A percentile compares a stretch with the other conserved stretches of the same genome.
phyloP scores from a whole-genome alignment of 1,140 invertebrate species.

The Coptotermes formosanus region DNA sequence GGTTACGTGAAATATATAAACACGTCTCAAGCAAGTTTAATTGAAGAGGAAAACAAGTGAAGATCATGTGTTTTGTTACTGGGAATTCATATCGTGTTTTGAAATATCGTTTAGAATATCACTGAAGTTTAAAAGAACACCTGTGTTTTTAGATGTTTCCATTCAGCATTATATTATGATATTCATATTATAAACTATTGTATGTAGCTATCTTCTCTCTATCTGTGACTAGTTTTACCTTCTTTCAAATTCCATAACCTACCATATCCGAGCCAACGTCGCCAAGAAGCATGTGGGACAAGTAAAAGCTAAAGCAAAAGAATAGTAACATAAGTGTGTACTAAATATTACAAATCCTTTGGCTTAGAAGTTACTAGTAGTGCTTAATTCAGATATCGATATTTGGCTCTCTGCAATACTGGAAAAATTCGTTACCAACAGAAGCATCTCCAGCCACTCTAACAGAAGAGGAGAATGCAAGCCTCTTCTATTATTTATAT shows the following conservation, averaged over 20 bases:
- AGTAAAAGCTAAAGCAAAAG: too few species aligned
- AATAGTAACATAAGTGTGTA: too few species aligned
- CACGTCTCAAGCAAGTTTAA: background rate
- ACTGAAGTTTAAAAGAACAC: background rate
- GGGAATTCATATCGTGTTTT: constrained; percentile 2
- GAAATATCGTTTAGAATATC: constrained; percentile 3
- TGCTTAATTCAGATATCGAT: too few species aligned
- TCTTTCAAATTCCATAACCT: background rate
- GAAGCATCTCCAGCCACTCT: too few species aligned
- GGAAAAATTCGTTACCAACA: too few species aligned
- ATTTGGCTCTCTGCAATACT: too few species aligned
- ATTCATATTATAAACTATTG: constrained; percentile 8
- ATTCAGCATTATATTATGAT: background rate
- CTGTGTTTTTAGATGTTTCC: constrained; percentile 8
- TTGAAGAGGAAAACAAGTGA: background rate
- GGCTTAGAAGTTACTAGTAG: too few species aligned
- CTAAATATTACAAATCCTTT: too few species aligned
- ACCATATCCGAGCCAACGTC: too few species aligned
- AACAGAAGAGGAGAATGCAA: too few species aligned
- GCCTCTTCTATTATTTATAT: too few species aligned
- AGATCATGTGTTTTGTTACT: background rate
- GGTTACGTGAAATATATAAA: background rate
- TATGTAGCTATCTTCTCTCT: background rate
- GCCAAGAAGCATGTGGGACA: too few species aligned
- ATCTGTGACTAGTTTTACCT: background rate